phyloP scores from a whole-genome alignment of 2,888 invertebrate genomes.

The Flexamia atlantica region DNA sequence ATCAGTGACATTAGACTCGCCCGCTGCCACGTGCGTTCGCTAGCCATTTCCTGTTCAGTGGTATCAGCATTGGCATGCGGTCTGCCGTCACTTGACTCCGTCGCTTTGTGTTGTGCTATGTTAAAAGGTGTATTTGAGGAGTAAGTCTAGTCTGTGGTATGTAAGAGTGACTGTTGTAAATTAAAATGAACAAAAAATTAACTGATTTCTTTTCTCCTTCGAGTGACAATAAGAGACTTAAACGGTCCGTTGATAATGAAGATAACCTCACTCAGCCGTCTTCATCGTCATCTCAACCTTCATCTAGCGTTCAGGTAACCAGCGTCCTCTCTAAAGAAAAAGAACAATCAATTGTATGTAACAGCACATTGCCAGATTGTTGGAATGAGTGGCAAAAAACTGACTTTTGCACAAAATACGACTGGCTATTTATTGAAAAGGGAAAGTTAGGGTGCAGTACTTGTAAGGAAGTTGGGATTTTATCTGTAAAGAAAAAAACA shows the following conservation, averaged over 20 bases:
- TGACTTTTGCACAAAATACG: slow-evolving; percentile 15
- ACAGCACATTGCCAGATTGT: slow-evolving; percentile 4
- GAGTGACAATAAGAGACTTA: not conserved
- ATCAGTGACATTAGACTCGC: not conserved
- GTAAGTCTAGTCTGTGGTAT: not conserved
- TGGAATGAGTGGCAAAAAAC: not conserved
- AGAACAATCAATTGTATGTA: not conserved
- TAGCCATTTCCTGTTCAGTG: no score
- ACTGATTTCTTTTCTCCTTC: slow-evolving; percentile 15
- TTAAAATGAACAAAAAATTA: slow-evolving; percentile 28
- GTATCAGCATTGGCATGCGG: not conserved
- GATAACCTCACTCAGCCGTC: not conserved
- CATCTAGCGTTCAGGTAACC: slow-evolving; percentile 18
- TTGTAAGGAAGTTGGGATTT: slow-evolving; percentile 41
- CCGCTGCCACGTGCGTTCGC: not conserved
- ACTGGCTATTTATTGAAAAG: slow-evolving; percentile 25
- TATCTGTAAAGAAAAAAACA: slow-evolving; percentile 45
- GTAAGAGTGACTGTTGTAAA: not conserved
- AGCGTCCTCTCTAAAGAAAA: not conserved
- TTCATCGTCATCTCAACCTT: slow-evolving; percentile 8
- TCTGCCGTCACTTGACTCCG: not conserved
- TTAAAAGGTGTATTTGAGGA: not conserved
- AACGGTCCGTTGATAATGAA: slow-evolving; percentile 8
- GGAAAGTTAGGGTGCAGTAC: slow-evolving; percentile 50
- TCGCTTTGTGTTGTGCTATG: not conserved